A percentile compares a stretch with the other conserved stretches of the same genome.
phyloP scores from a whole-genome alignment of 2,888 invertebrate species.

The Ptychoptera albimana region DNA sequence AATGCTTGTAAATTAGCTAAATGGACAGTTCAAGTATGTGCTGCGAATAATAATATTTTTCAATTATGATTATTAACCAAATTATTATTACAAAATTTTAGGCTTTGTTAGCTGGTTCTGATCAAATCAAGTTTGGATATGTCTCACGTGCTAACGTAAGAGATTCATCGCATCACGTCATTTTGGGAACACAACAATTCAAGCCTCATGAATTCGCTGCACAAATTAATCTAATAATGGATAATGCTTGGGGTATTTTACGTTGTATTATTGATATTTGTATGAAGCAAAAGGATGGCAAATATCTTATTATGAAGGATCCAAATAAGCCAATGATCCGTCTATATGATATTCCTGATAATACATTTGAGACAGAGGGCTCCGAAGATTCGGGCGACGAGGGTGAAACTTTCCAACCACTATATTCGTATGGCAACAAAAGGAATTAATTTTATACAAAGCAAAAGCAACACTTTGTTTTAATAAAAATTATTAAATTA shows the following conservation, averaged over 20 bases:
- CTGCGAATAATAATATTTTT: too few relatives aligned
- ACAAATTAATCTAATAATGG: slow-evolving; percentile 98
- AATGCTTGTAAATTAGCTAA: slow-evolving; percentile 99
- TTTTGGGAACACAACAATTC: slow-evolving; percentile 94
- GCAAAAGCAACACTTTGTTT: too few relatives aligned
- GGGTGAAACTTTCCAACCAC: slow-evolving; percentile 28
- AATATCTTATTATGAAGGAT: slow-evolving; percentile 96
- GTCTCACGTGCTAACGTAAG: slow-evolving; percentile 90
- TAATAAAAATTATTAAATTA: too few relatives aligned
- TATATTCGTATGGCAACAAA: slow-evolving; percentile 18
- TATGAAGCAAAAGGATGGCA: slow-evolving; percentile 93
- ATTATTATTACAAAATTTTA: too few relatives aligned
- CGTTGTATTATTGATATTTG: slow-evolving; percentile 94
- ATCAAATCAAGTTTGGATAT: slow-evolving; percentile 97
- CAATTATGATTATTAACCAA: too few relatives aligned
- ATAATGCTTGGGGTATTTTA: slow-evolving; percentile 97
- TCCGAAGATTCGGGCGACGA: slow-evolving; percentile 45
- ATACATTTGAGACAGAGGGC: slow-evolving; percentile 96
- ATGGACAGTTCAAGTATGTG: slow-evolving; percentile 72
- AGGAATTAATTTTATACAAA: not conserved
- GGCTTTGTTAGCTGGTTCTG: slow-evolving; percentile 85
- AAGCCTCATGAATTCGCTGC: slow-evolving; percentile 97
- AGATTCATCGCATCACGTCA: slow-evolving; percentile 91
- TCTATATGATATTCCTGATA: slow-evolving; percentile 95
- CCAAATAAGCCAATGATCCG: slow-evolving; percentile 97